phyloP scores from a whole-genome alignment of 1,140 invertebrate species.

The Nomia melanderi region DNA sequence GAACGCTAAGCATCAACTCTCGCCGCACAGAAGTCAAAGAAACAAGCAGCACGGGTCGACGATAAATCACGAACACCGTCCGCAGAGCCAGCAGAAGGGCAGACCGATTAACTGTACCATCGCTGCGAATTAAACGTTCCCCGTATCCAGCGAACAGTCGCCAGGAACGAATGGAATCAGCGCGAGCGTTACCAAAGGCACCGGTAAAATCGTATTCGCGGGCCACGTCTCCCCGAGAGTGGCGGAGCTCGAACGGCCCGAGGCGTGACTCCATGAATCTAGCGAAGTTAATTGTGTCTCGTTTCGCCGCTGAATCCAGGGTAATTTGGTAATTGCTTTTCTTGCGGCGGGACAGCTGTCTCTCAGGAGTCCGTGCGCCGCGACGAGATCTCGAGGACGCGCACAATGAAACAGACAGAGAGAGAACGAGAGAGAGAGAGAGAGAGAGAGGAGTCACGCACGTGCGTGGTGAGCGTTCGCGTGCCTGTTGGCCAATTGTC shows the following conservation, averaged over 20 bases:
- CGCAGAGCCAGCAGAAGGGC: too few relatives aligned
- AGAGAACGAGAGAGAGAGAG: neutral
- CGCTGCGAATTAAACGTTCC: neutral
- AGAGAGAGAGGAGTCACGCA: neutral
- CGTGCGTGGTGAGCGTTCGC: slow-evolving; percentile 2
- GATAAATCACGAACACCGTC: too few relatives aligned
- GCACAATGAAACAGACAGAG: neutral
- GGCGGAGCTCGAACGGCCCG: neutral
- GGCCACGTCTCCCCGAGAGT: neutral
- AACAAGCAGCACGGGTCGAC: too few relatives aligned
- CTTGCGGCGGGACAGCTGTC: slow-evolving; percentile 9
- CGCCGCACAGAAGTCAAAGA: too few relatives aligned
- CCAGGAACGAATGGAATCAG: neutral
- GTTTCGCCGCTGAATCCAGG: neutral
- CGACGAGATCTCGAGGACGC: neutral
- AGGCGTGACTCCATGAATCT: slow-evolving; percentile 20
- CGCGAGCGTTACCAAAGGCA: neutral
- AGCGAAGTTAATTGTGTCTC: neutral
- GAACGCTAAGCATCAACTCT: too few relatives aligned
- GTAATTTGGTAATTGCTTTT: slow-evolving; percentile 35
- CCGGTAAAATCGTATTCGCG: neutral
- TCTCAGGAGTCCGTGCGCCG: neutral
- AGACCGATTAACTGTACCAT: too few relatives aligned
- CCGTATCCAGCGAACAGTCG: neutral
- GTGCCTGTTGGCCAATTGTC: slow-evolving; percentile 17